Conservation (phyloP, 2,888 invertebrate genomes). For the Sericinus montela region DNA sequence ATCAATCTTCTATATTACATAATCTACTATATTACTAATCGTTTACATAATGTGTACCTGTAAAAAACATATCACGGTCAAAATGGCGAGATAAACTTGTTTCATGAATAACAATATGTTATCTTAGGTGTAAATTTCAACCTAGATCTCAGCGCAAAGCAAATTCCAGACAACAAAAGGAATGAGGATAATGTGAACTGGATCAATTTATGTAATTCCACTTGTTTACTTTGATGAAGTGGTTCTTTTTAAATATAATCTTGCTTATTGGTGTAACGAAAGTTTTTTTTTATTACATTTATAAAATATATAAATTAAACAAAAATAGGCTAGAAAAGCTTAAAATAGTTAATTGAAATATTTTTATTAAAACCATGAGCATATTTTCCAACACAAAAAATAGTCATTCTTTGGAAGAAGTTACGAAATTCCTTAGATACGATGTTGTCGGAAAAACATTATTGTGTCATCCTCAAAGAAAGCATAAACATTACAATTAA, state of each 20-base stretch:
- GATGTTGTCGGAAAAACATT: no score
- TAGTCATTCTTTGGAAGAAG: no score
- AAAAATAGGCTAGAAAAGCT: no score
- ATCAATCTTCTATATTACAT: conserved; percentile 17
- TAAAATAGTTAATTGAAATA: no score
- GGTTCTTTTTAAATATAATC: neutral
- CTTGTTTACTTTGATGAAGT: conserved; percentile 1
- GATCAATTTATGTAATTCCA: conserved; percentile 9
- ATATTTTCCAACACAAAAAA: no score
- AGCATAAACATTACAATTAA: no score
- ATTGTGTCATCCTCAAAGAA: no score
- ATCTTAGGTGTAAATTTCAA: conserved; percentile 20
- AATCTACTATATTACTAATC: conserved; percentile 10
- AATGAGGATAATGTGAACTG: conserved; percentile 13
- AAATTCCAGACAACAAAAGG: conserved; percentile 14
- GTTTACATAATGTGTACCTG: conserved; percentile 15
- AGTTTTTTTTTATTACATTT: no score
- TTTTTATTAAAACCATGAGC: no score
- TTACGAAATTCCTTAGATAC: no score
- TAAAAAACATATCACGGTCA: conserved; percentile 13
- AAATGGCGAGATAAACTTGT: conserved; percentile 15
- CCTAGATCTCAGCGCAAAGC: conserved; percentile 14
- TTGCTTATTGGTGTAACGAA: neutral
- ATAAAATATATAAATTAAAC: no score
- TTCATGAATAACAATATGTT: conserved; percentile 7